These are phyloP conservation scores for Lasioglossum leucozonium DNA, from an alignment of 2,888 invertebrate species.

Conservation along the genomic window DNA sequence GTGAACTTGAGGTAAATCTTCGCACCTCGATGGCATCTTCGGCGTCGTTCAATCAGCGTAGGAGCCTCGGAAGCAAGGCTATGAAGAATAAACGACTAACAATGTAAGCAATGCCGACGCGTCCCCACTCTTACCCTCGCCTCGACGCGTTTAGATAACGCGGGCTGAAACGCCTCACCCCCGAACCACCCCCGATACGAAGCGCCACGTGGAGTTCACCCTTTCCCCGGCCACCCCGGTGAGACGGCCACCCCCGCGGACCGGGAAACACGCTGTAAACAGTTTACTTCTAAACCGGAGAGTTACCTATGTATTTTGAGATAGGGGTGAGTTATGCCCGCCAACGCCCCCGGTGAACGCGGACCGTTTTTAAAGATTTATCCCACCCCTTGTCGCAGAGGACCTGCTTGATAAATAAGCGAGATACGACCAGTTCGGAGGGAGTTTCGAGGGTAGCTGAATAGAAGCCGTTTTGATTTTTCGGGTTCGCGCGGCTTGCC, in stretches of 20 bases:
- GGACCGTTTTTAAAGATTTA: constrained; percentile 82
- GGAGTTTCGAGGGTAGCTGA: constrained; percentile 31
- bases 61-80: constrained; percentile 19
- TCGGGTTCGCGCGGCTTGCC: not conserved
- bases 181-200: constrained; percentile 53
- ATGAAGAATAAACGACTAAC: constrained; percentile 72
- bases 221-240: constrained; percentile 57
- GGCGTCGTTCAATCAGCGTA: not conserved
- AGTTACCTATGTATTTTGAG: constrained; percentile 82
- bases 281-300: constrained; percentile 80
- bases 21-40: not conserved
- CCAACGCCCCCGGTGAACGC: constrained; percentile 69
- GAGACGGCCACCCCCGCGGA: constrained; percentile 59
- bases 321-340: constrained; percentile 82
- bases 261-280: constrained; percentile 78
- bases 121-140: constrained; percentile 44
- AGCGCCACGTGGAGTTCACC: constrained; percentile 72
- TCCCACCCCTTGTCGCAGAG: constrained; percentile 67
- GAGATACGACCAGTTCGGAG: constrained; percentile 52
- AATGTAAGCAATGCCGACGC: constrained; percentile 63
- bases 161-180: constrained; percentile 62
- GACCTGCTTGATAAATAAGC: constrained; percentile 64
- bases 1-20: not conserved
- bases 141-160: constrained; percentile 81
- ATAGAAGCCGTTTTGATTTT: constrained; percentile 38